Conservation (phyloP, 2,113 vertebrate genomes). For the Sander lucioperca region DNA sequence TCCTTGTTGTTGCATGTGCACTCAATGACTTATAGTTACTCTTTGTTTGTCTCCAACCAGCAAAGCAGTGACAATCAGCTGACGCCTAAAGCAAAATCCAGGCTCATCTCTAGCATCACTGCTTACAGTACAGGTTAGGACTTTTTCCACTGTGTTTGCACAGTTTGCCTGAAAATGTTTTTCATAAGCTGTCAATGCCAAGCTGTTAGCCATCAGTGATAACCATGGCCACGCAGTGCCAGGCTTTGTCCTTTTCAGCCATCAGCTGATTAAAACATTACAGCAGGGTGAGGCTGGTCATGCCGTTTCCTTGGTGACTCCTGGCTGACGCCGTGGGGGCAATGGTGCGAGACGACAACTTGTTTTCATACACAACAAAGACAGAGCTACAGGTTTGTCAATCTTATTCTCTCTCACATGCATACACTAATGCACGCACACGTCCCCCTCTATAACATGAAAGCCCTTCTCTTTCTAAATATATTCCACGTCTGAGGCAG, state of each 20-base stretch:
- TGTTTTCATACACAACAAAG: conserved; percentile 78
- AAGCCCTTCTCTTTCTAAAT: conserved; percentile 45
- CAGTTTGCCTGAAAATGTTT: background rate
- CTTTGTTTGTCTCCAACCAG: conserved; percentile 5
- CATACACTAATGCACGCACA: background rate
- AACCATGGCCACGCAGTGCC: background rate
- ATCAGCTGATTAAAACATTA: conserved; percentile 66
- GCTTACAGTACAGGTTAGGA: conserved; percentile 7
- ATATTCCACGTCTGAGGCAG: conserved; percentile 24
- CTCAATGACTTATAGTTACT: conserved; percentile 5
- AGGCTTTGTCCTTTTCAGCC: conserved; percentile 45
- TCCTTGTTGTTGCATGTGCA: background rate
- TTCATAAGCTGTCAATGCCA: conserved; percentile 1
- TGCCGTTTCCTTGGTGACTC: conserved; percentile 68
- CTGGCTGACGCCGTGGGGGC: conserved; percentile 47
- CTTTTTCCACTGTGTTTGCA: background rate
- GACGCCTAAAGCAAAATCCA: conserved; percentile 23
- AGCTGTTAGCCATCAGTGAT: conserved; percentile 23
- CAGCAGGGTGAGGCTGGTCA: conserved; percentile 53
- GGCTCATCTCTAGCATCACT: conserved; percentile 28
- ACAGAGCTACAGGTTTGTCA: conserved; percentile 35
- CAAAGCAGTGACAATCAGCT: conserved; percentile 35
- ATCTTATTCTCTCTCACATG: background rate
- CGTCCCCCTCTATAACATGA: conserved; percentile 1
- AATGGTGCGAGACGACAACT: conserved; percentile 31